Evolutionary conservation across 2,888 invertebrate genomes (phyloP), one percentile per base, ranked within the genome.

Genomic region (Yponomeuta malinellus): DNA sequence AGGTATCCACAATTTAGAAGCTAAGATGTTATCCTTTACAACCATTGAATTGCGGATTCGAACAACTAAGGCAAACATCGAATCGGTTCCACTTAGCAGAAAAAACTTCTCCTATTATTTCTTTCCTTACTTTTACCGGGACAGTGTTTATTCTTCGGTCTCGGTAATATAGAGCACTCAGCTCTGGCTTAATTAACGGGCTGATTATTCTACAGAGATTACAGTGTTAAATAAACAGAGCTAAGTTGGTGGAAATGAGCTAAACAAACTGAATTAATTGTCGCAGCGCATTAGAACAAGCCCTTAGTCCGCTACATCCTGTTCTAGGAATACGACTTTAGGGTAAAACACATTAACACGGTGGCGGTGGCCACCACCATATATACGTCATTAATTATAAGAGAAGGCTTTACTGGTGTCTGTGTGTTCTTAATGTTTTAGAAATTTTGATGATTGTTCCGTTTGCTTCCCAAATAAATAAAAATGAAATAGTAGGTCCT

Each of bases 171-270:
- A 33, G 33, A 31, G 59, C 33, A 33, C 63, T 69, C 59, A 64
- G 52, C 52, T 43, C n/a, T 64, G 43, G n/a, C 15, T 33, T 70
- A 70, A 70, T 70, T 70, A 70, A 70, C 63, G 70, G 31, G 63
- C 63, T 64, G 70, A 70, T 70, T 70, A 70, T 70, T 64, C 70
- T 70, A 48, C 70, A 37, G 70, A 70, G 70, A 70, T 70, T 69
- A 69, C 59, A 9, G 37, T 48, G 48, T 23, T 48, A 68, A 68
- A 68, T 48, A 68, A 68, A 37, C 66, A 31, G 15, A 8, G 37
- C 52, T 52, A 31, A 66, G 33, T 66, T 15, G 33, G 66, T 48
- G 10, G 23, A 48, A 68, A 48, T 68, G 68, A 48, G 48, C 48
- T 48, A 68, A 68, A 43, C 43, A 66, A 37, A 66, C 66, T 66